Conservation (phyloP, 2,113 vertebrate species). For the Apistogramma diplotaenia region DNA sequence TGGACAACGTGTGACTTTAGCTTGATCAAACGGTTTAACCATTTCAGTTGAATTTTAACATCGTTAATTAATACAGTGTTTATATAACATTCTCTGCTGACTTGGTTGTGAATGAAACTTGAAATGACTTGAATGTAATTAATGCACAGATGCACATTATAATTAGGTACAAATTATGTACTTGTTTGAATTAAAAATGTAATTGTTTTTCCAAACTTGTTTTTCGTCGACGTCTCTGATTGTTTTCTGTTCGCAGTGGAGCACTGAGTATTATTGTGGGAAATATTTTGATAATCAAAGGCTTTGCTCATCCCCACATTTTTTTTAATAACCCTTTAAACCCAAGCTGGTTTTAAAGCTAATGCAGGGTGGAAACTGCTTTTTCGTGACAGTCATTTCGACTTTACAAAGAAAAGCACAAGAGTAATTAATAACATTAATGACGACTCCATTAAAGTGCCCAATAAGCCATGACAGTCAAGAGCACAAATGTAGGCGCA, state of each 20-base stretch:
- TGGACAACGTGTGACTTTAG: constrained; percentile 90
- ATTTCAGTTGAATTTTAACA: not conserved
- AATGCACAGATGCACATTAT: constrained; percentile 38
- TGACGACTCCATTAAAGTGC: not conserved
- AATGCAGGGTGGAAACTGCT: not conserved
- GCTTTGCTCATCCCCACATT: not conserved
- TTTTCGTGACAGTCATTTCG: not conserved
- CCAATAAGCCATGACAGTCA: not conserved
- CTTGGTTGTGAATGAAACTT: not conserved
- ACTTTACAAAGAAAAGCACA: not conserved
- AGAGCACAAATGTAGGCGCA: not conserved
- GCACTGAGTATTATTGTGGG: not conserved
- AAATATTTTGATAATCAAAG: not conserved
- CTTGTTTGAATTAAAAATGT: constrained; percentile 5
- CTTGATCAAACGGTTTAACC: constrained; percentile 65
- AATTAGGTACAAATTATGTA: not conserved
- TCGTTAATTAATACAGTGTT: not conserved
- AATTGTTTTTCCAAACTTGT: not conserved
- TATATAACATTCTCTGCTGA: not conserved
- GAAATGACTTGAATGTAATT: constrained; percentile 15
- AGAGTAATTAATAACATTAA: not conserved
- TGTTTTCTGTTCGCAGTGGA: not conserved
- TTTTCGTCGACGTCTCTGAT: not conserved
- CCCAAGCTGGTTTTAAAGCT: not conserved
- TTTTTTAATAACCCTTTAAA: too few relatives aligned